These are phyloP conservation scores for Diglossa brunneiventris DNA, from an alignment of 2,113 vertebrate genomes.

Conservation along the genomic window DNA sequence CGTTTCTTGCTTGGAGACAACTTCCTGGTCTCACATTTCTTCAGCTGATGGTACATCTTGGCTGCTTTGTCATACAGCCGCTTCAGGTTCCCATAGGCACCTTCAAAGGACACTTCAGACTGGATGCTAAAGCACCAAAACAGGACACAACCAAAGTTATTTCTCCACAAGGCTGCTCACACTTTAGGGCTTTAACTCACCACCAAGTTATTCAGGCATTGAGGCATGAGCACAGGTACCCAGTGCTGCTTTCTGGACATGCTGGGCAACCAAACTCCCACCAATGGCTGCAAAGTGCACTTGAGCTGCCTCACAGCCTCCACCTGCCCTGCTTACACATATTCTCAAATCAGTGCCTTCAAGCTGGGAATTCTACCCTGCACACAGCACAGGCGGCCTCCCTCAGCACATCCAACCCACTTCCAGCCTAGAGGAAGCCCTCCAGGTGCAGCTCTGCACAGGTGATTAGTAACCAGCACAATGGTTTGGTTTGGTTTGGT, in stretches of 20 bases:
- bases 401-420: neutral
- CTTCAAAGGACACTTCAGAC: conserved; percentile 94
- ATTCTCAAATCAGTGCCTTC: neutral
- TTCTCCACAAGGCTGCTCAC: neutral
- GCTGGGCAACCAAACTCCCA: neutral
- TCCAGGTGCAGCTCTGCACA: neutral
- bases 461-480: accelerated
- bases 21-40: conserved; percentile 90
- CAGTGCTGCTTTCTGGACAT: neutral
- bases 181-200: neutral
- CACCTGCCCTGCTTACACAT: neutral
- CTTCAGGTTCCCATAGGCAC: conserved; percentile 93
- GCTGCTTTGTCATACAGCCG: conserved; percentile 94
- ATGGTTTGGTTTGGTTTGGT: neutral
- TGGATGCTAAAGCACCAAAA: conserved; percentile 82
- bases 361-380: neutral
- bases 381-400: neutral
- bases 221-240: accelerated
- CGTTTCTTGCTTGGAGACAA: conserved; percentile 90
- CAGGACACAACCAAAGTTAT: neutral
- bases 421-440: neutral
- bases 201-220: neutral
- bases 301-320: neutral
- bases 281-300: neutral
- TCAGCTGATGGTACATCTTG: conserved; percentile 95